These are phyloP conservation scores for Zophobas atratus DNA, from an alignment of 1,140 invertebrate genomes.

Conservation along the genomic window DNA sequence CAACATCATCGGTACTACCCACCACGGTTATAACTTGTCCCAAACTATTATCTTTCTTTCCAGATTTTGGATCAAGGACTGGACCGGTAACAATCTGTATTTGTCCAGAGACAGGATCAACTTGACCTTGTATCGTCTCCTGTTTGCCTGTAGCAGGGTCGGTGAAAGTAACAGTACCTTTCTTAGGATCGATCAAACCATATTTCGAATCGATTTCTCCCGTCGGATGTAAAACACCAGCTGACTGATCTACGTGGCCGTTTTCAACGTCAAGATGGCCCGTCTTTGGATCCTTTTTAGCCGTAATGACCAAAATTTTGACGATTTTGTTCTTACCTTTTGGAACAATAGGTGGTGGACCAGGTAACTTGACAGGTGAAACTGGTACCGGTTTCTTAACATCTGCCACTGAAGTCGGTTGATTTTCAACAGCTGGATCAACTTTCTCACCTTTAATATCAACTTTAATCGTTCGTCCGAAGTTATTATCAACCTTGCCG, in stretches of 20 bases:
- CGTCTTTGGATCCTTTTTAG: slow-evolving; percentile 72
- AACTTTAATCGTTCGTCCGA: slow-evolving; percentile 75
- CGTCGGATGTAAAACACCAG: slow-evolving; percentile 70
- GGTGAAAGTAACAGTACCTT: slow-evolving; percentile 69
- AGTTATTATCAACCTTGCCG: slow-evolving; percentile 77
- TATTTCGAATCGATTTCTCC: slow-evolving; percentile 75
- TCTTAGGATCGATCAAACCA: slow-evolving; percentile 72
- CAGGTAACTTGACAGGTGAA: slow-evolving; percentile 67
- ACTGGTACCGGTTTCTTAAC: slow-evolving; percentile 67
- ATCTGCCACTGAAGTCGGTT: slow-evolving; percentile 65
- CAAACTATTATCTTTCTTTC: slow-evolving; percentile 61
- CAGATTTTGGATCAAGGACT: slow-evolving; percentile 66
- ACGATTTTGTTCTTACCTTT: slow-evolving; percentile 70
- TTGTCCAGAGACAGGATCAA: slow-evolving; percentile 78
- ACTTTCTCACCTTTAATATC: slow-evolving; percentile 75
- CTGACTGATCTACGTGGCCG: slow-evolving; percentile 71
- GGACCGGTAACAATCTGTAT: slow-evolving; percentile 75
- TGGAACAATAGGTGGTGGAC: slow-evolving; percentile 62
- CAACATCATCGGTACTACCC: slow-evolving; percentile 62
- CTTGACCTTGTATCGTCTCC: slow-evolving; percentile 71
- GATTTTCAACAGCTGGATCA: slow-evolving; percentile 72
- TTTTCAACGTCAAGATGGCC: slow-evolving; percentile 73
- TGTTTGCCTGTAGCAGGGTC: slow-evolving; percentile 71
- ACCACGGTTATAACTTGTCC: slow-evolving; percentile 65
- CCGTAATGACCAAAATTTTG: slow-evolving; percentile 74